Percentiles rank a stretch among this genome's conserved stretches.
phyloP scores from a whole-genome alignment of 1,140 invertebrate genomes.

The Lerema accius region DNA sequence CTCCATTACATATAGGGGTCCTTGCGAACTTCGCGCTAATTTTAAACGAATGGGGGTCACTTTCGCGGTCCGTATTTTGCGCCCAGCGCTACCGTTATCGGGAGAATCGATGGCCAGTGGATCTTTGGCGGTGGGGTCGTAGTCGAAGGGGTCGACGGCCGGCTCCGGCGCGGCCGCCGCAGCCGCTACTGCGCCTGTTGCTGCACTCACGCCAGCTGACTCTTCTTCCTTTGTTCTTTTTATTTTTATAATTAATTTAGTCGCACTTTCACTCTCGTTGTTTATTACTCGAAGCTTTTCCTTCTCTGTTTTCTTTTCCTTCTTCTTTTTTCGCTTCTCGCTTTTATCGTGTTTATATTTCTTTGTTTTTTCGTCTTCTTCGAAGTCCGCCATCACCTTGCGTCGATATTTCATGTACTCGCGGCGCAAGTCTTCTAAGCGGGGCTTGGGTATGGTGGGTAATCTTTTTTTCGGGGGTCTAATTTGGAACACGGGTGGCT shows the following conservation, averaged over 20 bases:
- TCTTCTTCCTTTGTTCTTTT: conserved; percentile 69
- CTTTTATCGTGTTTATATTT: conserved; percentile 84
- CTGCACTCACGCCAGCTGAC: conserved; percentile 36
- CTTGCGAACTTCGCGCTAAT: conserved; percentile 89
- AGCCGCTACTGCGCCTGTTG: conserved; percentile 44
- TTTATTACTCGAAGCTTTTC: conserved; percentile 85
- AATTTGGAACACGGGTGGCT: conserved; percentile 83
- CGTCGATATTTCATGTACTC: conserved; percentile 95
- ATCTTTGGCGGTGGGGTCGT: conserved; percentile 74
- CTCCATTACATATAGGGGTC: conserved; percentile 85
- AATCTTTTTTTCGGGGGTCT: conserved; percentile 92
- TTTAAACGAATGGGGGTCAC: conserved; percentile 92
- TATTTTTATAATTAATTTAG: conserved; percentile 86
- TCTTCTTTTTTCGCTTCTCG: conserved; percentile 86
- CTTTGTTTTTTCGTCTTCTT: conserved; percentile 84
- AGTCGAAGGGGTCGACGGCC: conserved; percentile 76
- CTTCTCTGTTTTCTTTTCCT: conserved; percentile 84
- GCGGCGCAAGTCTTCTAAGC: conserved; percentile 88
- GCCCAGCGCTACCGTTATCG: conserved; percentile 70
- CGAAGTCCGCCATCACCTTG: conserved; percentile 91
- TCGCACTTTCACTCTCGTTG: conserved; percentile 83
- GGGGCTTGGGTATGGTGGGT: conserved; percentile 85
- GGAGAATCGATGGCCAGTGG: conserved; percentile 74
- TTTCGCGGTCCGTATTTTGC: conserved; percentile 86
- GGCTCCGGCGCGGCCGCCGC: conserved; percentile 53